phyloP scores from a whole-genome alignment of 2,888 invertebrate species.

The Nemapogon koenigi region DNA sequence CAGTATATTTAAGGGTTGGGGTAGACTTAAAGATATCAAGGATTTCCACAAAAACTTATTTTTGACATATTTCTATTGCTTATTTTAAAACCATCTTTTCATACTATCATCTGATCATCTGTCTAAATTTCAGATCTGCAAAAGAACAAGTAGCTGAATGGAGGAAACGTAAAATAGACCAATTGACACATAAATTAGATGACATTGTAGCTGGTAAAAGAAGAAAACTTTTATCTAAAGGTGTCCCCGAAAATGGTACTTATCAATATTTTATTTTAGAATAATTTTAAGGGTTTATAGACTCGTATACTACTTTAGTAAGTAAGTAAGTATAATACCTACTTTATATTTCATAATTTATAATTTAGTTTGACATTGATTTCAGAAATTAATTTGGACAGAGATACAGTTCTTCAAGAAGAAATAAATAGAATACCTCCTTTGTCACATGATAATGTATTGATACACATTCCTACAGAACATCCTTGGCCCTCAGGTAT shows the following conservation, averaged over 20 bases:
- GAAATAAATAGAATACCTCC: slow-evolving; percentile 71
- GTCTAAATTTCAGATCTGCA: slow-evolving; percentile 22
- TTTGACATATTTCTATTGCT: too few species aligned
- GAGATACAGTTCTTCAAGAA: slow-evolving; percentile 67
- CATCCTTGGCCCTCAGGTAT: slow-evolving; percentile 25
- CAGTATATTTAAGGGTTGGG: too few species aligned
- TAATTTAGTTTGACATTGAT: too few species aligned
- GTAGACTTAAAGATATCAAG: too few species aligned
- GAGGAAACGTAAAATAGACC: slow-evolving; percentile 65
- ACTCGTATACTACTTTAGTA: too few species aligned
- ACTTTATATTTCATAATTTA: too few species aligned
- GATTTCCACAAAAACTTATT: too few species aligned
- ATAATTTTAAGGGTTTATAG: too few species aligned
- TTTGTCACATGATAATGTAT: slow-evolving; percentile 65
- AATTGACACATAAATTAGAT: slow-evolving; percentile 71
- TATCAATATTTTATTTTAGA: too few species aligned
- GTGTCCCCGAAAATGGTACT: slow-evolving; percentile 34
- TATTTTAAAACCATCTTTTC: slow-evolving; percentile 17
- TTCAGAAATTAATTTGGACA: slow-evolving; percentile 55
- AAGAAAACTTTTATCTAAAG: slow-evolving; percentile 67
- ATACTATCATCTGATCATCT: slow-evolving; percentile 14
- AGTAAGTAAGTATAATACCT: too few species aligned
- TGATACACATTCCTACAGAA: slow-evolving; percentile 76
- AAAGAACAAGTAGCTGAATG: slow-evolving; percentile 50
- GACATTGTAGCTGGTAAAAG: slow-evolving; percentile 81